Conservation (phyloP, 2,113 vertebrate genomes). For the Peromyscus maniculatus region DNA sequence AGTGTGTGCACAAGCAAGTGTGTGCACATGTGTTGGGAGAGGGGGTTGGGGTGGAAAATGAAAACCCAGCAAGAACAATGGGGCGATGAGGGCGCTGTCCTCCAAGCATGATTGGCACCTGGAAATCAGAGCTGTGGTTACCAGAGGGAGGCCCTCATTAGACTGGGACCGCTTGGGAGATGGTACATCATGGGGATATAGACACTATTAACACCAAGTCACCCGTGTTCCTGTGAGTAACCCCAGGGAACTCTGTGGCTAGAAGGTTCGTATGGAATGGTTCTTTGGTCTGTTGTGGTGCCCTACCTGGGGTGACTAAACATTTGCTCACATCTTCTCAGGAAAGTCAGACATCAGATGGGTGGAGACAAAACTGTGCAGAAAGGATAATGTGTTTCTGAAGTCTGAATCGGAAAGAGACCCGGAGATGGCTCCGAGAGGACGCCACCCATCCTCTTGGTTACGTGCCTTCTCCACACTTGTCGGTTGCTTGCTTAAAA, state of each 20-base stretch:
- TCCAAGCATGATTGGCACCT: background rate
- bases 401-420: background rate
- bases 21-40: too few species aligned
- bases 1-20: background rate
- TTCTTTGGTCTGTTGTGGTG: too few species aligned
- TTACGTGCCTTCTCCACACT: background rate
- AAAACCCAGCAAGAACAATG: background rate
- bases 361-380: background rate
- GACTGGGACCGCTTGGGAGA: background rate
- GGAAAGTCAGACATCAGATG: background rate
- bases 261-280: background rate
- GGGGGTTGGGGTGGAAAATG: accelerated
- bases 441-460: accelerated
- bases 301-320: background rate
- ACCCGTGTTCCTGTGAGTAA: background rate
- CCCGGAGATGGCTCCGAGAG: accelerated
- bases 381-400: background rate
- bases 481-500: background rate
- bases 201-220: background rate
- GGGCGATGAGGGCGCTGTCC: background rate
- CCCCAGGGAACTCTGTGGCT: background rate
- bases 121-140: background rate
- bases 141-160: background rate
- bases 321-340: background rate
- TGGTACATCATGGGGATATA: too few species aligned